phyloP scores from a whole-genome alignment of 2,797 vertebrate species.

The Sebastes aleutianus region DNA sequence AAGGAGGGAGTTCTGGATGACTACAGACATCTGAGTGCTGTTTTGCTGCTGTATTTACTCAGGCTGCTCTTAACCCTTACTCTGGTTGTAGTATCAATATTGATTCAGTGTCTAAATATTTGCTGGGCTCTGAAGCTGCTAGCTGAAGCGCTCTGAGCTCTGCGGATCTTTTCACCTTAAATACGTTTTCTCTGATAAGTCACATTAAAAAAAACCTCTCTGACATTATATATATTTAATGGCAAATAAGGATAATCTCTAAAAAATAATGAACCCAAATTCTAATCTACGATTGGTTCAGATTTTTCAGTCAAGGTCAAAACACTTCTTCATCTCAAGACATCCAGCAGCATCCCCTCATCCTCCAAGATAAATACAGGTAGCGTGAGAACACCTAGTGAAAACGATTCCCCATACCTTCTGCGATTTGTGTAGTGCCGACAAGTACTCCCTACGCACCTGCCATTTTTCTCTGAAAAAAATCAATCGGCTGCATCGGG shows the following conservation, averaged over 20 bases:
- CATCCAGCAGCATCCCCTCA: background rate
- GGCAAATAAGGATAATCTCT: background rate
- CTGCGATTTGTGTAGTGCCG: slow-evolving; percentile 51
- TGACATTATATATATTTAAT: background rate
- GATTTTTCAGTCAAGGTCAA: slow-evolving; percentile 53
- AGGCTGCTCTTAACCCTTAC: slow-evolving; percentile 15
- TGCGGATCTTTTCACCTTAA: background rate
- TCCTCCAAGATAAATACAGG: slow-evolving; percentile 40
- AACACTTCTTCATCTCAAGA: slow-evolving; percentile 20
- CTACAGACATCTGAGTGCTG: background rate
- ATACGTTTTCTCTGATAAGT: slow-evolving; percentile 1
- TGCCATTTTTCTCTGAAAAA: slow-evolving; percentile 77
- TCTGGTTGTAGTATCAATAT: slow-evolving; percentile 2
- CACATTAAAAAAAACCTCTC: background rate
- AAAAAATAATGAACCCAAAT: background rate
- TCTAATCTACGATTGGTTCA: slow-evolving; percentile 23
- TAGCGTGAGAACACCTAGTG: slow-evolving; percentile 42
- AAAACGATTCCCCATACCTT: slow-evolving; percentile 56
- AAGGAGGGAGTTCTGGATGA: slow-evolving; percentile 5
- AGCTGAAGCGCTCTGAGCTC: background rate
- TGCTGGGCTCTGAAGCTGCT: slow-evolving; percentile 9
- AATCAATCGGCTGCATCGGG: slow-evolving; percentile 76
- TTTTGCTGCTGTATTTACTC: slow-evolving; percentile 11
- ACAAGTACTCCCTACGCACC: slow-evolving; percentile 57
- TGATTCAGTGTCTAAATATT: slow-evolving; percentile 23